A percentile compares a stretch with the other conserved stretches of the same genome.
Evolutionary conservation across 35 echinoderm and acorn worm genomes (phyloP).

Genomic region (Lytechinus pictus): DNA sequence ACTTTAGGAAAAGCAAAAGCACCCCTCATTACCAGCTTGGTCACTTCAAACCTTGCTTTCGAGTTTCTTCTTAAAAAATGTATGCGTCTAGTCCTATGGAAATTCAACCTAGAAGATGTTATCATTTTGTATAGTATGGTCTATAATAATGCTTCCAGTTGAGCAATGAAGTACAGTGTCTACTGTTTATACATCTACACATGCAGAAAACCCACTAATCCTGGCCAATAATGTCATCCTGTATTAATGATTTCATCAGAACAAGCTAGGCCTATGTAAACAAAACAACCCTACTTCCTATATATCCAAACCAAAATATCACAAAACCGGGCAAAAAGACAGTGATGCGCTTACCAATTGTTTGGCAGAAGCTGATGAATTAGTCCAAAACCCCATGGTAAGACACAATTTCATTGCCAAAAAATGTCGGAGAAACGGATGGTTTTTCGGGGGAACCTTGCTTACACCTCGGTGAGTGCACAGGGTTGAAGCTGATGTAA

Average conservation of each 20-base stretch:
- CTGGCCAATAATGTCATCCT: too few relatives aligned
- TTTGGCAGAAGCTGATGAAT: not conserved
- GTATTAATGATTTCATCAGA: not conserved
- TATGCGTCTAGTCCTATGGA: too few relatives aligned
- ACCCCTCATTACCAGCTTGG: too few relatives aligned
- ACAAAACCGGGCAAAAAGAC: not conserved
- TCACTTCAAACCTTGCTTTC: too few relatives aligned
- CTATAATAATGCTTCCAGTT: too few relatives aligned
- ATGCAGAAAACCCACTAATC: too few relatives aligned
- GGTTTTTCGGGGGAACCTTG: not conserved
- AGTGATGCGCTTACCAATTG: not conserved
- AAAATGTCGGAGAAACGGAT: not conserved
- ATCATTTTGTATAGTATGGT: too few relatives aligned
- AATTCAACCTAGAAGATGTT: too few relatives aligned
- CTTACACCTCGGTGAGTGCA: not conserved
- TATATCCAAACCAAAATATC: not conserved
- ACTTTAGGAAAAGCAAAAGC: too few relatives aligned
- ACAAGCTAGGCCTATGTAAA: not conserved
- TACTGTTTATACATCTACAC: too few relatives aligned
- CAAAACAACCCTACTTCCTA: not conserved
- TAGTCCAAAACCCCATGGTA: not conserved
- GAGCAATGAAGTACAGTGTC: too few relatives aligned
- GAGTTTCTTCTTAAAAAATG: too few relatives aligned
- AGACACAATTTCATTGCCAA: conserved; percentile 28
- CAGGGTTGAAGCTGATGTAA: not conserved